Evolutionary conservation across 2,888 invertebrate species (phyloP), one percentile per base, ranked within the genome.

Genomic region (Brachypalpus laphriformis): DNA sequence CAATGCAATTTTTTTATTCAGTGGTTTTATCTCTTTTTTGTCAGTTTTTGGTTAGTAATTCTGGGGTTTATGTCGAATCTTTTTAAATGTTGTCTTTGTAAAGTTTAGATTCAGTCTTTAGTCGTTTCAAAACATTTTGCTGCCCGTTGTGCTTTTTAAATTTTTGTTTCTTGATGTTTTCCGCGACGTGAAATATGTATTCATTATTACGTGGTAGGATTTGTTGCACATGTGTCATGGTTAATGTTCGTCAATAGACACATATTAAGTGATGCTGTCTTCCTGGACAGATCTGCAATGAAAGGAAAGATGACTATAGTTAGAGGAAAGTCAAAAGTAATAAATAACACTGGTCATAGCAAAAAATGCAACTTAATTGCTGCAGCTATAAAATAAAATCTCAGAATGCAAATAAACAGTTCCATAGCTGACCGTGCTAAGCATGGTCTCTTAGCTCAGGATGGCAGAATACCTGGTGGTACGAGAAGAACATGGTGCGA

Each of bases 131-230:
- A 25, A 16, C 54, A 61, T 47, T 49, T 63, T 49, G 51, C 34
- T 61, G 42, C 42, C 28, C 14, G 45, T 47, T 22, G 31, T 11
- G 3, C 5, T 56, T 65, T 63, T 68, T 47, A 9, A 34, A 40
- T 34, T 25, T 59, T 47, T 80, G 22, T 49, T 71, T 65, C 11
- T 78, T 61, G 56, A 56, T 61, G 56, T 40, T 56, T 40, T 70
- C 16, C 47, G 61, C 31, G 56, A 56, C 71, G 31, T 63, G 37
- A 22, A 51, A 45, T 11, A 37, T 25, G 25, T 57, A n/a, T 57
- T 34, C 57, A 28, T 47, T 74, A n/a, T 28, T 54, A 47, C 25
- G 18, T 16, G 11, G 37, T 37, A 45, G 16, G 16, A 14, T 37
- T 54, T 25, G 16, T 63, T 47, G 34, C 18, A 63, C 40, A 63